phyloP scores from a whole-genome alignment of 2,113 vertebrate species.

The Paracanthobrama guichenoti region DNA sequence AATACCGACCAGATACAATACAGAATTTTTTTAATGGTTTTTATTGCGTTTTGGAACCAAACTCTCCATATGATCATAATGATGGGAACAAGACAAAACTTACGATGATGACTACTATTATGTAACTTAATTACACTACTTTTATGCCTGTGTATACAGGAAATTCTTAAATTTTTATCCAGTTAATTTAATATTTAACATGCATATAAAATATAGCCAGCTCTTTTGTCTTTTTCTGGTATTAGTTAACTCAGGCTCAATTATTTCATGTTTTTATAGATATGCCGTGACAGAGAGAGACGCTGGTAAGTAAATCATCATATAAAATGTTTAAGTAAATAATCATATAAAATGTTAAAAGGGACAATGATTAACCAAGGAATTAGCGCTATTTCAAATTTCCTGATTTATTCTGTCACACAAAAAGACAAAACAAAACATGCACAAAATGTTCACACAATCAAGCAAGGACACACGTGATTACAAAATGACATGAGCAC shows the following conservation, averaged over 20 bases:
- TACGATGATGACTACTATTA: not conserved
- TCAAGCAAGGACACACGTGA: slow-evolving; percentile 1
- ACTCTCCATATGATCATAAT: not conserved
- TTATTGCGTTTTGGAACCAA: no score
- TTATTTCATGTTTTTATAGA: slow-evolving; percentile 56
- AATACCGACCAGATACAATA: no score
- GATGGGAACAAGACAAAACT: not conserved
- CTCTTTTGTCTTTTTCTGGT: not conserved
- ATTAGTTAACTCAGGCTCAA: not conserved
- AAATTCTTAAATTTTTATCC: not conserved
- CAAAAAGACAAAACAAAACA: slow-evolving; percentile 14
- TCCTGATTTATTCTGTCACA: not conserved
- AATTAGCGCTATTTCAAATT: not conserved
- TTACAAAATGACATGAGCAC: not conserved
- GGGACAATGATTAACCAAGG: not conserved
- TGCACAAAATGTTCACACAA: slow-evolving; percentile 16
- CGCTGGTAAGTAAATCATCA: slow-evolving; percentile 63
- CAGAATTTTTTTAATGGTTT: no score
- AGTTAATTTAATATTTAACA: not conserved
- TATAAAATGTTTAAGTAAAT: slow-evolving; percentile 57
- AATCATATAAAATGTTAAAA: not conserved
- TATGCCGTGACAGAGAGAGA: slow-evolving; percentile 49
- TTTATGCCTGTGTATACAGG: not conserved
- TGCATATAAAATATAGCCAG: not conserved
- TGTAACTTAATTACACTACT: not conserved